Evolutionary conservation across 2,113 vertebrate genomes (phyloP).

Genomic region (Martes martes): DNA sequence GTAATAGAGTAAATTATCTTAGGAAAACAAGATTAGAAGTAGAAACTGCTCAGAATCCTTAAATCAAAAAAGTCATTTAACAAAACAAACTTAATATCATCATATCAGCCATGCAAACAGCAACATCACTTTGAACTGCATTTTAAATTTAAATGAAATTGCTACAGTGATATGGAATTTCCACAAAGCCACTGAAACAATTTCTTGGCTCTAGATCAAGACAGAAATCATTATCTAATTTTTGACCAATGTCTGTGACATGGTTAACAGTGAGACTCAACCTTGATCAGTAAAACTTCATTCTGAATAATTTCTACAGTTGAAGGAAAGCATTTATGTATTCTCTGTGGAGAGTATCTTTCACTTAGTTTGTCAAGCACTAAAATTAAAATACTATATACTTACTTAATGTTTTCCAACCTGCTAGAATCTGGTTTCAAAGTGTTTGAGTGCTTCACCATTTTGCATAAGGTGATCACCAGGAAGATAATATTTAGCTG

Average conservation of each 20-base stretch:
- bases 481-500: slow-evolving; percentile 99
- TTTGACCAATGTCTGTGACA: slow-evolving; percentile 76
- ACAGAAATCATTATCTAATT: slow-evolving; percentile 79
- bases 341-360: slow-evolving; percentile 82
- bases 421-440: slow-evolving; percentile 99
- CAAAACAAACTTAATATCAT: slow-evolving; percentile 86
- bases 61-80: slow-evolving; percentile 85
- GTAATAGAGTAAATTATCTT: slow-evolving; percentile 81
- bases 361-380: slow-evolving; percentile 82
- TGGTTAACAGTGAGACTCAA: slow-evolving; percentile 74
- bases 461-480: slow-evolving; percentile 99
- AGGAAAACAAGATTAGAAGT: slow-evolving; percentile 81
- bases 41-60: slow-evolving; percentile 84
- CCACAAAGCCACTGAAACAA: slow-evolving; percentile 72
- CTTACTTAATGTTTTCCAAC: slow-evolving; percentile 99
- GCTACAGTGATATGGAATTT: slow-evolving; percentile 79
- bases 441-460: slow-evolving; percentile 99
- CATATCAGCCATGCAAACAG: slow-evolving; percentile 84
- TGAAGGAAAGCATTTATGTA: slow-evolving; percentile 77
- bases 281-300: slow-evolving; percentile 74
- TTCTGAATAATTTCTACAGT: slow-evolving; percentile 81
- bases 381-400: slow-evolving; percentile 83
- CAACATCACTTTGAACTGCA: slow-evolving; percentile 80
- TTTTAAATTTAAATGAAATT: slow-evolving; percentile 86
- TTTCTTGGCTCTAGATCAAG: slow-evolving; percentile 77